Conservation (phyloP, 1,140 invertebrate genomes). For the Calosoma granatense region DNA sequence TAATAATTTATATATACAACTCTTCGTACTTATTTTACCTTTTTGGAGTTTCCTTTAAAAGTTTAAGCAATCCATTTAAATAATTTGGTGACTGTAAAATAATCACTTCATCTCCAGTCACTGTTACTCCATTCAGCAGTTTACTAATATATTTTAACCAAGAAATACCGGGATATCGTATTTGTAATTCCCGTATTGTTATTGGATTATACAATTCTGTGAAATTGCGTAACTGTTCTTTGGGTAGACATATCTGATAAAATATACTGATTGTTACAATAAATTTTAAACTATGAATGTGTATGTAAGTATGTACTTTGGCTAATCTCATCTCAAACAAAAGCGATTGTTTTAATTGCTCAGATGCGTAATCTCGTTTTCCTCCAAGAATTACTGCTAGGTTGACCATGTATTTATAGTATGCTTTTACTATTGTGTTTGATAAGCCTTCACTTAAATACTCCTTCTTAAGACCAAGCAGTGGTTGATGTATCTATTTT, state of each 20-base stretch:
- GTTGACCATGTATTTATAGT: slow-evolving; percentile 70
- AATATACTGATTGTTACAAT: neutral
- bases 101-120: slow-evolving; percentile 59
- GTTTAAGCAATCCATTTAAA: slow-evolving; percentile 53
- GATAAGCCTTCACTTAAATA: slow-evolving; percentile 73
- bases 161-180: slow-evolving; percentile 41
- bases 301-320: slow-evolving; percentile 40
- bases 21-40: slow-evolving; percentile 38
- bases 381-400: slow-evolving; percentile 77
- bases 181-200: slow-evolving; percentile 15
- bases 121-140: slow-evolving; percentile 47
- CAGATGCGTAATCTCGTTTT: slow-evolving; percentile 47
- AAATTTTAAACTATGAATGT: neutral
- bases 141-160: slow-evolving; percentile 74
- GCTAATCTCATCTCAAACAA: slow-evolving; percentile 83
- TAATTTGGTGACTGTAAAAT: slow-evolving; percentile 73
- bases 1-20: neutral
- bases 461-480: slow-evolving; percentile 72
- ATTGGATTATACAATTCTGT: slow-evolving; percentile 13
- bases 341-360: slow-evolving; percentile 70
- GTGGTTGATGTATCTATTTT: slow-evolving; percentile 76
- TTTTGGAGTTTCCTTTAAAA: slow-evolving; percentile 46
- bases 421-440: slow-evolving; percentile 61
- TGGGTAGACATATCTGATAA: slow-evolving; percentile 12
- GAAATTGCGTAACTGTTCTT: slow-evolving; percentile 16